These are phyloP conservation scores for Danaus chrysippus DNA, from an alignment of 2,888 invertebrate species.

Conservation along the genomic window DNA sequence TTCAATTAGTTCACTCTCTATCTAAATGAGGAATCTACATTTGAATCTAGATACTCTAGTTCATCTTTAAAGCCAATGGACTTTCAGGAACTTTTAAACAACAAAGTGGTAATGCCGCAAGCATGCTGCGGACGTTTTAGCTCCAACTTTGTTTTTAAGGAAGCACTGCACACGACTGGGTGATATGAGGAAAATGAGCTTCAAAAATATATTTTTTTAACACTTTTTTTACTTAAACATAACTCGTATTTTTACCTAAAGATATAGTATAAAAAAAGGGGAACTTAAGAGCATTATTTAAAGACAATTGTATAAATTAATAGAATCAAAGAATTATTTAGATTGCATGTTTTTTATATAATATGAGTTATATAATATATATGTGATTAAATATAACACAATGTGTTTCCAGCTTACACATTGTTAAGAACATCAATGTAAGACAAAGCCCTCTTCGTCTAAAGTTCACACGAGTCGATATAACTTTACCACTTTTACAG, in stretches of 20 bases:
- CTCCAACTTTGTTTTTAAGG: conserved; percentile 3
- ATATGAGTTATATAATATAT: too few species aligned
- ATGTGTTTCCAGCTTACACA: conserved; percentile 1
- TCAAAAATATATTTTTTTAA: not conserved
- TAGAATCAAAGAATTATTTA: too few species aligned
- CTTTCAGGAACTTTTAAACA: not conserved
- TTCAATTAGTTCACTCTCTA: conserved; percentile 1
- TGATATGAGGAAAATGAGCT: not conserved
- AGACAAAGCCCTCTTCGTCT: conserved; percentile 26
- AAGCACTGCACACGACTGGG: not conserved
- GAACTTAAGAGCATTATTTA: too few species aligned
- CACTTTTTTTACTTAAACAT: too few species aligned
- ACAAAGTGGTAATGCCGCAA: conserved; percentile 6
- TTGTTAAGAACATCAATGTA: conserved; percentile 25
- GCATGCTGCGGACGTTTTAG: conserved; percentile 8
- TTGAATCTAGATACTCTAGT: conserved; percentile 5
- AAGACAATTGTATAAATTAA: too few species aligned
- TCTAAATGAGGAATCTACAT: conserved; percentile 4
- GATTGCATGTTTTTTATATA: too few species aligned
- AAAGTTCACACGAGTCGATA: conserved; percentile 26
- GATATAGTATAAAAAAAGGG: too few species aligned
- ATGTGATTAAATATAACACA: too few species aligned
- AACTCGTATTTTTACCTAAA: too few species aligned
- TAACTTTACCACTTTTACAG: conserved; percentile 22
- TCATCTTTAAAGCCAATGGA: conserved; percentile 7